phyloP scores from a whole-genome alignment of 2,113 vertebrate species.

The Gopherus flavomarginatus region DNA sequence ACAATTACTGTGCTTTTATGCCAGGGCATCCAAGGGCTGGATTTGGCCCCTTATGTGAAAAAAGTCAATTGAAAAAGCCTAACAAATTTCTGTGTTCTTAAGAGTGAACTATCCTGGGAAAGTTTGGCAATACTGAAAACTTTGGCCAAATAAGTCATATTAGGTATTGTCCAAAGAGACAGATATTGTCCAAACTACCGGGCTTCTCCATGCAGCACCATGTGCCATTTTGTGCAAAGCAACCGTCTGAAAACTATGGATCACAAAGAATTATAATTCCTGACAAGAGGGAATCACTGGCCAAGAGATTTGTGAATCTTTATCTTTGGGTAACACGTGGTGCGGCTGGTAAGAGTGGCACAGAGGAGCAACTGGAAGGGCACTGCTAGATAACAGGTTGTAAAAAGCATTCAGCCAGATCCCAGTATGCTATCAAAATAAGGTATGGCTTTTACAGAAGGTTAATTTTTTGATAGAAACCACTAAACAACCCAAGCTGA shows the following conservation, averaged over 20 bases:
- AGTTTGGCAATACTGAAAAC: fast-evolving
- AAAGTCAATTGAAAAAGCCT: neutral
- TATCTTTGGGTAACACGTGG: neutral
- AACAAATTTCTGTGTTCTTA: neutral
- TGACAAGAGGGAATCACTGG: neutral
- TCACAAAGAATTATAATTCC: neutral
- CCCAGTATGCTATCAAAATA: neutral
- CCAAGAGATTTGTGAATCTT: neutral
- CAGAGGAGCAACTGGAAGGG: neutral
- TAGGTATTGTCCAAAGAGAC: neutral
- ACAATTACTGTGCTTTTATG: neutral
- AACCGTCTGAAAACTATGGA: neutral
- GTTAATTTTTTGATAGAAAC: slow-evolving; percentile 9
- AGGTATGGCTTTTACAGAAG: neutral
- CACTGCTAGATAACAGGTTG: neutral
- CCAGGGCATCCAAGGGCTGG: neutral
- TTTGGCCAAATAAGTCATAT: neutral
- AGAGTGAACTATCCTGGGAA: neutral
- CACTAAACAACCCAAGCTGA: neutral
- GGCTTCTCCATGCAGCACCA: neutral
- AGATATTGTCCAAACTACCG: neutral
- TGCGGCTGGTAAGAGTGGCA: neutral
- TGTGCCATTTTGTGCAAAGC: neutral
- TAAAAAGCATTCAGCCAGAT: neutral
- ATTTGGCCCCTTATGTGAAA: neutral